A percentile compares a stretch with the other conserved stretches of the same genome.
These are phyloP conservation scores for Phoeniculus purpureus DNA, from an alignment of 2,797 vertebrate genomes.

Conservation along the genomic window DNA sequence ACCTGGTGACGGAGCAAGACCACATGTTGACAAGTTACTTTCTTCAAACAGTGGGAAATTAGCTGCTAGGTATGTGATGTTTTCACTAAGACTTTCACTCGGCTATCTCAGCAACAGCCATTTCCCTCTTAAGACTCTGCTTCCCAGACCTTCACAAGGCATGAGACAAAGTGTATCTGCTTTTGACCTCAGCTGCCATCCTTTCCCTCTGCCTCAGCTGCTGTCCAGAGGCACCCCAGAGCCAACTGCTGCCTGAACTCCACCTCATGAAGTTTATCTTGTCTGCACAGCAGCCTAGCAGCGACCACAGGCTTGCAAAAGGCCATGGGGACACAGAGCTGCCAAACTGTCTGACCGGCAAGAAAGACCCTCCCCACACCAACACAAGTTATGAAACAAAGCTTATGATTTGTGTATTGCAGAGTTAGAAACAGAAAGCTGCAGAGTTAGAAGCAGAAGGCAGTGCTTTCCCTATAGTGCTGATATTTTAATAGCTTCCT, in stretches of 20 bases:
- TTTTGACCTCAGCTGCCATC: not conserved
- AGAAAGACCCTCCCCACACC: not conserved
- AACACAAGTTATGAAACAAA: not conserved
- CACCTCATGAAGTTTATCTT: not conserved
- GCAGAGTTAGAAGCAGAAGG: too few species aligned
- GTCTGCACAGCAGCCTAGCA: not conserved
- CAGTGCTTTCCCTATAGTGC: not conserved
- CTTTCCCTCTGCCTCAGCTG: not conserved
- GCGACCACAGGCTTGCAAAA: not conserved
- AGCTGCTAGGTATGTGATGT: not conserved
- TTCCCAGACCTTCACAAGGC: not conserved
- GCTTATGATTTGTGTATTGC: not conserved
- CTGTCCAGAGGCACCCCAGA: not conserved
- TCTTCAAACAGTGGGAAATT: not conserved
- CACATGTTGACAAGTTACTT: not conserved
- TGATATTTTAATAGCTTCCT: conserved; percentile 9
- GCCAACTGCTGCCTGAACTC: not conserved
- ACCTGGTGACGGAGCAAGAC: not conserved
- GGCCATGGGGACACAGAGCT: not conserved
- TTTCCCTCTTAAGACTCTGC: not conserved
- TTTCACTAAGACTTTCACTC: not conserved
- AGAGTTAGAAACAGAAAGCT: conserved; percentile 28
- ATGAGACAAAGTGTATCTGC: not conserved
- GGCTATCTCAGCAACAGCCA: not conserved
- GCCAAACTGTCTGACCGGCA: not conserved